Conservation (phyloP, 2,113 vertebrate species). For the Camelus dromedarius region DNA sequence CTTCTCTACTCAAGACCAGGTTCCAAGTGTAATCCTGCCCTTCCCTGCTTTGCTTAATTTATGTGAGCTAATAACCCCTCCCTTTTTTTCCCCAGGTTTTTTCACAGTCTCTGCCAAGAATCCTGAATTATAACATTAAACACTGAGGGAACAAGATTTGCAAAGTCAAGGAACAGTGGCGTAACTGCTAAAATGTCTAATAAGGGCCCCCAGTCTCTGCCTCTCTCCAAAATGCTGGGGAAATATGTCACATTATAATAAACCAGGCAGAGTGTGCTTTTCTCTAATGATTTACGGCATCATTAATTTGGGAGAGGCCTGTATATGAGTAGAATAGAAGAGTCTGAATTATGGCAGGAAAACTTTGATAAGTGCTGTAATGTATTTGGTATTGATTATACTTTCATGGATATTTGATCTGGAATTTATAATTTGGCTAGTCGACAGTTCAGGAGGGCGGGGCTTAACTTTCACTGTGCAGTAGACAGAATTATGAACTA, state of each 20-base stretch:
- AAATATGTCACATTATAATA: neutral
- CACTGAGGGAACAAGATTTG: neutral
- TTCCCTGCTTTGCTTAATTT: neutral
- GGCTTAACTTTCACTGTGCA: neutral
- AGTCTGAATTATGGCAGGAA: constrained; percentile 47
- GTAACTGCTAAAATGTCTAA: neutral
- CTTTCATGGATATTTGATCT: neutral
- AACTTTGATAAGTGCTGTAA: constrained; percentile 28
- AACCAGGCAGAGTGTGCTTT: neutral
- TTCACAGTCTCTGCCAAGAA: neutral
- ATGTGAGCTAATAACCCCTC: neutral
- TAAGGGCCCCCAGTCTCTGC: neutral
- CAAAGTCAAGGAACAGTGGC: neutral
- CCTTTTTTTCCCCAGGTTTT: neutral
- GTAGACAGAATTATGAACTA: neutral
- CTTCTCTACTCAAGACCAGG: neutral
- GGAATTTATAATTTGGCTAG: constrained; percentile 15
- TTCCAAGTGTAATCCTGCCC: neutral
- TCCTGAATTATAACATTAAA: neutral
- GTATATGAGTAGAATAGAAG: constrained; percentile 9
- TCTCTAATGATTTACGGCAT: constrained; percentile 33
- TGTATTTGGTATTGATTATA: constrained; percentile 39
- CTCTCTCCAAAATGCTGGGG: neutral
- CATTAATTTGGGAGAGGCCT: constrained; percentile 17
- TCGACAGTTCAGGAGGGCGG: neutral